These are phyloP conservation scores for Helogale parvula DNA, from an alignment of 2,113 vertebrate species.

Conservation along the genomic window DNA sequence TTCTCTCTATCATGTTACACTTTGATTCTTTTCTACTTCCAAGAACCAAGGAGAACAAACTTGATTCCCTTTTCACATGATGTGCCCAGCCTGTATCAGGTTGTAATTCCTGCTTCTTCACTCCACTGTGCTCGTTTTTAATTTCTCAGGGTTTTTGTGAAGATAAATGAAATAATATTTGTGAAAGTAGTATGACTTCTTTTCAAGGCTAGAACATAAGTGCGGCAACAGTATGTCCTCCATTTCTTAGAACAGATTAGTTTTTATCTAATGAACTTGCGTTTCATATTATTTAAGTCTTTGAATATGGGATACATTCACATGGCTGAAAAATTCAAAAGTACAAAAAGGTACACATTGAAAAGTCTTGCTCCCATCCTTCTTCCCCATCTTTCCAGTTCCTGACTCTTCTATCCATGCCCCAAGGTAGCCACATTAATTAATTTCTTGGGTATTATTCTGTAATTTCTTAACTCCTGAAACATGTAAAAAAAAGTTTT, in stretches of 20 bases:
- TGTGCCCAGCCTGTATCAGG: not conserved
- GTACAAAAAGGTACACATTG: not conserved
- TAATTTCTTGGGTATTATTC: not conserved
- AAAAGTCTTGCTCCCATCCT: not conserved
- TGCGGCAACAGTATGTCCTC: not conserved
- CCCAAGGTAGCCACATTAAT: not conserved
- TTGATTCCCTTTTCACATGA: not conserved
- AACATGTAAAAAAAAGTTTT: not conserved
- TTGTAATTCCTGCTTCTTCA: not conserved
- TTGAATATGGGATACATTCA: not conserved
- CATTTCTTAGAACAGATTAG: not conserved
- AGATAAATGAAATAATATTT: slow-evolving; percentile 52
- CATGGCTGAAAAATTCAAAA: not conserved
- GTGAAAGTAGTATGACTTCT: slow-evolving; percentile 24
- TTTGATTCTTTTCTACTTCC: not conserved
- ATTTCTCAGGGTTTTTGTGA: slow-evolving; percentile 45
- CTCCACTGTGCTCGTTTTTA: not conserved
- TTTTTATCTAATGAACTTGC: not conserved
- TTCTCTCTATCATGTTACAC: not conserved
- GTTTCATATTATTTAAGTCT: not conserved
- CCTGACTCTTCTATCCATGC: not conserved
- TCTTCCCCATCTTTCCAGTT: not conserved
- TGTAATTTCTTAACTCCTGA: not conserved
- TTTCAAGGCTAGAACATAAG: slow-evolving; percentile 45
- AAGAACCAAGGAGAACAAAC: not conserved